Percentiles rank a stretch among this genome's conserved stretches.
These are phyloP conservation scores for Ptiloglossa arizonensis DNA, from an alignment of 1,140 invertebrate species.

Conservation along the genomic window DNA sequence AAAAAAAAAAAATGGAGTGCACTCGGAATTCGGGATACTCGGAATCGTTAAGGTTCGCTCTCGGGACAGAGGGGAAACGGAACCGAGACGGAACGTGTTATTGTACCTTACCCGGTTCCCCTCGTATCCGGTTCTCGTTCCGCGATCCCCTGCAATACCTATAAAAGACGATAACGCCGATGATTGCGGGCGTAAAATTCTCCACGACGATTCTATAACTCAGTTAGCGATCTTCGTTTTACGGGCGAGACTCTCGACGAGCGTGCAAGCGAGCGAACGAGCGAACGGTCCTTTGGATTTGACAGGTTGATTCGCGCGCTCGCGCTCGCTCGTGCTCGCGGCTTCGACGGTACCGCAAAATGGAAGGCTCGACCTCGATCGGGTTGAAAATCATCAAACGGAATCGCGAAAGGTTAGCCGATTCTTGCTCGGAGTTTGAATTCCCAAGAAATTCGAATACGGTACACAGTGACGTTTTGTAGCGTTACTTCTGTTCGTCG, in stretches of 20 bases:
- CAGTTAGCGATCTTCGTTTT: slow-evolving; percentile 11
- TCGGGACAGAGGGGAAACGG: background rate
- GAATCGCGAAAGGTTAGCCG: no score
- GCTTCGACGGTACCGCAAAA: no score
- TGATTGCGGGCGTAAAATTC: slow-evolving; percentile 43
- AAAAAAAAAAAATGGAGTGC: slow-evolving; percentile 29
- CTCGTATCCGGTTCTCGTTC: slow-evolving; percentile 11
- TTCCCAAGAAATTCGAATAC: no score
- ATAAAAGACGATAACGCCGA: slow-evolving; percentile 44
- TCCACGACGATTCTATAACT: slow-evolving; percentile 21
- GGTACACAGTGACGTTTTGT: no score
- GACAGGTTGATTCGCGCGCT: background rate
- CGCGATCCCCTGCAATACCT: slow-evolving; percentile 2
- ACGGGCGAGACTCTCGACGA: background rate
- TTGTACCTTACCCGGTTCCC: slow-evolving; percentile 50
- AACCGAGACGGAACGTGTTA: slow-evolving; percentile 36
- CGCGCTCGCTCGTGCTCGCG: no score
- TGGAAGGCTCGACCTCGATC: no score
- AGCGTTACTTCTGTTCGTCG: no score
- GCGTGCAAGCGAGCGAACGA: no score
- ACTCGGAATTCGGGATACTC: slow-evolving; percentile 68
- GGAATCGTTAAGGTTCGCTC: slow-evolving; percentile 62
- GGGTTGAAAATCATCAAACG: no score
- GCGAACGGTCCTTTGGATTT: background rate
- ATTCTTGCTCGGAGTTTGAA: no score